Evolutionary conservation across 2,888 invertebrate species (phyloP), one percentile per base, ranked within the genome.

Genomic region (Pyrgus malvae): DNA sequence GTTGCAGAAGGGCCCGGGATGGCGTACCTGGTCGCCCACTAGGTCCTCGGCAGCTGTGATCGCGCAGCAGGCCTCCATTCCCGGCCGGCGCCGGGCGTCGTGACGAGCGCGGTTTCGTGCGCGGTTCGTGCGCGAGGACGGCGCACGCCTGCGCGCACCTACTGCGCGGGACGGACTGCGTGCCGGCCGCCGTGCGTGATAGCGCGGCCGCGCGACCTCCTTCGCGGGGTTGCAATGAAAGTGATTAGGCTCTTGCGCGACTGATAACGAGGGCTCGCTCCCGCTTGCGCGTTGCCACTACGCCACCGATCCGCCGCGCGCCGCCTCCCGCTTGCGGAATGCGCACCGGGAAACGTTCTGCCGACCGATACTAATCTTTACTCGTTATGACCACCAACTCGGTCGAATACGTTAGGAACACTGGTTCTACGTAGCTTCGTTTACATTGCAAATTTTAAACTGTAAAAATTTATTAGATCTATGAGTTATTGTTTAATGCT

Each of bases 21-120:
- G 14, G 58, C 65, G 78, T 85, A 89, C 89, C 89, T 89, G 89
- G 86, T 89, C 89, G 77, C 89, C 89, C 84, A 76, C 80, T 67
- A 84, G 81, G 81, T 88, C 86, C 86, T 88, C 88, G 79, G 80
- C 83, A 78, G 81, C 77, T 78, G 74, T 79, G 79, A 80, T 77
- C 73, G 82, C 78, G 75, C 82, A 81, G 78, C 87, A 88, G 84
- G 86, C 74, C 86, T 89, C 89, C 89, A 89, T 89, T 68, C 87
- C 87, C 86, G 86, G 83, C 81, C 65, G 68, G 65, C 70, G 80
- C 80, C 77, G 80, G 82, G 74, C 60, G 74, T 68, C 38, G 69
- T 54, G 42, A 42, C 64, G 63, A 53, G 62, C 58, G 66, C 66
- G 66, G 68, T 12, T 29, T 16, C 61, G 63, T 57, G 48, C 55